Base-by-base conservation (phyloP, 30 jellyfish, hydroid and myxozoan species). In the Chrysaora quinquecirrha region DNA sequence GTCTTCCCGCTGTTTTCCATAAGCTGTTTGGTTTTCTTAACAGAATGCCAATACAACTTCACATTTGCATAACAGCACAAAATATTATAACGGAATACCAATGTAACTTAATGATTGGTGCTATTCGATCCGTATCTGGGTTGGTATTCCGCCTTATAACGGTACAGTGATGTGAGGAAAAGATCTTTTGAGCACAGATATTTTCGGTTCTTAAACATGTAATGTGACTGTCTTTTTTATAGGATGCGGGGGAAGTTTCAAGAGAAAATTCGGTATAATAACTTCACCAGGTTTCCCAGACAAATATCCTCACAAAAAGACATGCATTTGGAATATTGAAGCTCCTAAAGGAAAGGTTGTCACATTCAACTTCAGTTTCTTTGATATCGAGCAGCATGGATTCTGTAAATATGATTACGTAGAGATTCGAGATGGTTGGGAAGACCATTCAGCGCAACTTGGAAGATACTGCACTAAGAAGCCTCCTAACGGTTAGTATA, bases 341-440 rank as follows among this genome's bases (percentile, higher is more conserved):
- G 99, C 68, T 2, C 96, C 96, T 19, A 52, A 75, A 23, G 97
- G 86, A 62, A 74, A 94, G 63, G 90, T 38, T 31, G 91, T 94
- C 19, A 46, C 80, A n/a, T 78, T 94, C 56, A 50, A 50, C 32
- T 94, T 94, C 76, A 62, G 69, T 10, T 25, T 73, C 64, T 85
- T 94, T 28, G 96, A 87, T 64, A 62, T 94, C 21, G 99, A 94
- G 79, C 87, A 71, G 25, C 95, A 94, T 38, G 73, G 84, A 16
- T 78, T 76, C 48, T 94, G 99, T 69, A 94, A 94, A 54, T 87
- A 86, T 32, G 99, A 94, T 78, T 94, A 85, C 54, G 71, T 94
- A 61, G 99, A 87, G 80, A 72, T 94, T 33, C 64, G 96, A 27
- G 99, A 94, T 87, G 99, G 99, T 22, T 87, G 96, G 96, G 88